A percentile compares a stretch with the other conserved stretches of the same genome.
Evolutionary conservation across 1,140 invertebrate genomes (phyloP).

Genomic region (Scylla paramamosain): DNA sequence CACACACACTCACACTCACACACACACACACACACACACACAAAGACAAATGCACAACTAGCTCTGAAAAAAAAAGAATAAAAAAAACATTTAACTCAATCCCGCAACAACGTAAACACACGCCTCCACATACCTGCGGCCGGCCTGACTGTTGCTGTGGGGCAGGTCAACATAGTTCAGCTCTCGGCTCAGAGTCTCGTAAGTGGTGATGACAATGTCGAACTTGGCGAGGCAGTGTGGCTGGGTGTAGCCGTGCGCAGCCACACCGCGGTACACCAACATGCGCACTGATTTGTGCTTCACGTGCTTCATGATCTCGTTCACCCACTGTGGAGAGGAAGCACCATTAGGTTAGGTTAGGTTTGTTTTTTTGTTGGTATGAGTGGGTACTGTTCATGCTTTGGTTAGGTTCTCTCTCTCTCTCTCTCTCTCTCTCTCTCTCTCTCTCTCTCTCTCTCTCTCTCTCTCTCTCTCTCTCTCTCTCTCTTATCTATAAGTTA

Average conservation of each 20-base stretch:
- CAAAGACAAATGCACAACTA: too few relatives aligned
- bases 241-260: constrained; percentile 84
- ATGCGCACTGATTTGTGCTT: constrained; percentile 81
- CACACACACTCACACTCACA: too few relatives aligned
- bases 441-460: neutral
- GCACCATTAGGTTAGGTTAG: neutral
- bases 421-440: neutral
- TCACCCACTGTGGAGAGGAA: constrained; percentile 84
- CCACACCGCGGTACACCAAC: constrained; percentile 80
- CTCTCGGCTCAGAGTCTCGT: constrained; percentile 85
- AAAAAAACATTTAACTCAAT: too few relatives aligned
- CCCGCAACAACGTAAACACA: too few relatives aligned
- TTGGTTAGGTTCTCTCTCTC: too few relatives aligned
- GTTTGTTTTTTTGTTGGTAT: neutral
- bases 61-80: too few relatives aligned
- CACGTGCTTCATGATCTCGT: constrained; percentile 87
- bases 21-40: too few relatives aligned
- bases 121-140: constrained; percentile 78
- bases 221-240: constrained; percentile 85
- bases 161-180: constrained; percentile 84
- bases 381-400: too few relatives aligned
- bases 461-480: neutral
- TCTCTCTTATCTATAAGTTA: neutral
- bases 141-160: constrained; percentile 81
- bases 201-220: constrained; percentile 89